Percentiles rank a stretch among this genome's conserved stretches.
Conservation (phyloP, 2,113 vertebrate species). For the Centropus unirufus region DNA sequence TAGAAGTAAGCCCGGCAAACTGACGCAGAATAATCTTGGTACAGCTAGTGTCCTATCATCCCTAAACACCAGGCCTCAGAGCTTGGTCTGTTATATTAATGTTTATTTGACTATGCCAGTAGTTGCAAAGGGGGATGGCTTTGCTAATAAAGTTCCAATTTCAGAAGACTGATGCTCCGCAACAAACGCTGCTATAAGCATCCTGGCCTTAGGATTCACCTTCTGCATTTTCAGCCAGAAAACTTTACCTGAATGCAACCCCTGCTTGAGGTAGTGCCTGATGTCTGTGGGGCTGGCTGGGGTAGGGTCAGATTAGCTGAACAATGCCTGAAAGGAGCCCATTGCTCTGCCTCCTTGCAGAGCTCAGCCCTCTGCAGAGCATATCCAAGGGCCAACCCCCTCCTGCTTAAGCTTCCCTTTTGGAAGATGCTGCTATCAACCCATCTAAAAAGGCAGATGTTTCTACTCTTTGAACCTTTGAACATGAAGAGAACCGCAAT, state of each 20-base stretch:
- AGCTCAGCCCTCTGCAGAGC: neutral
- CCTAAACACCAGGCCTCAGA: neutral
- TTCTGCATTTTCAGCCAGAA: neutral
- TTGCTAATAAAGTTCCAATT: neutral
- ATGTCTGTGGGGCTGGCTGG: fast-evolving
- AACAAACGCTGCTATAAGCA: no score
- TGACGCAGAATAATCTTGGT: neutral
- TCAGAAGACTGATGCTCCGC: neutral
- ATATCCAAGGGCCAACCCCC: neutral
- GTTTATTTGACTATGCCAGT: neutral
- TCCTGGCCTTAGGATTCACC: neutral
- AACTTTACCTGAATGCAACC: neutral
- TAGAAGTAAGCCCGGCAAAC: neutral
- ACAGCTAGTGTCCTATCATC: neutral
- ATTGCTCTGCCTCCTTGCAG: neutral
- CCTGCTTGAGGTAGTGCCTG: neutral
- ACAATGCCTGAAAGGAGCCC: neutral
- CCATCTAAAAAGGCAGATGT: neutral
- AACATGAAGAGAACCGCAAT: fast-evolving
- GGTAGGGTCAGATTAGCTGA: neutral
- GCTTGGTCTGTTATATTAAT: neutral
- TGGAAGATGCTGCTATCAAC: neutral
- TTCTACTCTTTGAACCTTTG: neutral
- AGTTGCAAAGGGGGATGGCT: neutral
- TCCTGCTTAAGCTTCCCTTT: neutral